Percentiles rank a stretch among this genome's conserved stretches.
Conservation (phyloP, 1,140 invertebrate species). For the Papilio helenus region DNA sequence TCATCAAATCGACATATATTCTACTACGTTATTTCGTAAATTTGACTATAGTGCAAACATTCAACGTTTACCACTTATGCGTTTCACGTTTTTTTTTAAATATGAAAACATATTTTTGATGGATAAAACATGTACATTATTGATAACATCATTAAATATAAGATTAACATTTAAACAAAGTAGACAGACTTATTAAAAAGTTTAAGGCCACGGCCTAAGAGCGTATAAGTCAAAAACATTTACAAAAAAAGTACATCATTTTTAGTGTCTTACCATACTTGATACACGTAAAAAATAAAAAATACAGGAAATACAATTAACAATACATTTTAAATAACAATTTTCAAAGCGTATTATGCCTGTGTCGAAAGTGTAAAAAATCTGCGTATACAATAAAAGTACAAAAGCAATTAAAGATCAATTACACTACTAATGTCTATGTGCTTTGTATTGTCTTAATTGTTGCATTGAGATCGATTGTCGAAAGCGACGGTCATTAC, state of each 20-base stretch:
- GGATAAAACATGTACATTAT: not conserved
- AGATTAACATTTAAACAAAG: constrained; percentile 12
- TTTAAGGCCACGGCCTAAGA: constrained; percentile 16
- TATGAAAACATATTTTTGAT: not conserved
- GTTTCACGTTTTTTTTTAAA: not conserved
- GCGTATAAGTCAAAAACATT: not conserved
- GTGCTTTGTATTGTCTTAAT: not conserved
- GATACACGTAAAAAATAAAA: not conserved
- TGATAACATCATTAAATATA: not conserved
- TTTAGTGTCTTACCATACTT: too few species aligned
- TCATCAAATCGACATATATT: constrained; percentile 27
- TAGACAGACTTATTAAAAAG: not conserved
- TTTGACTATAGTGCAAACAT: constrained; percentile 23
- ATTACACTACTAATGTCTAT: constrained; percentile 26
- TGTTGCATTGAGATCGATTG: constrained; percentile 4
- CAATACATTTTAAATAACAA: too few species aligned
- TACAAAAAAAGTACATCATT: not conserved
- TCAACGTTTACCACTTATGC: not conserved
- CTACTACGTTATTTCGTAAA: constrained; percentile 26
- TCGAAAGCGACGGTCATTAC: constrained; percentile 16
- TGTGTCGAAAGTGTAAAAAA: too few species aligned
- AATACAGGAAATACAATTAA: too few species aligned
- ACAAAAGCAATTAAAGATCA: constrained; percentile 1
- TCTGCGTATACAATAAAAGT: not conserved
- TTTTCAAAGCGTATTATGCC: too few species aligned